Base-by-base conservation (phyloP, 2,797 vertebrate genomes). In the Simalia tracyae region DNA sequence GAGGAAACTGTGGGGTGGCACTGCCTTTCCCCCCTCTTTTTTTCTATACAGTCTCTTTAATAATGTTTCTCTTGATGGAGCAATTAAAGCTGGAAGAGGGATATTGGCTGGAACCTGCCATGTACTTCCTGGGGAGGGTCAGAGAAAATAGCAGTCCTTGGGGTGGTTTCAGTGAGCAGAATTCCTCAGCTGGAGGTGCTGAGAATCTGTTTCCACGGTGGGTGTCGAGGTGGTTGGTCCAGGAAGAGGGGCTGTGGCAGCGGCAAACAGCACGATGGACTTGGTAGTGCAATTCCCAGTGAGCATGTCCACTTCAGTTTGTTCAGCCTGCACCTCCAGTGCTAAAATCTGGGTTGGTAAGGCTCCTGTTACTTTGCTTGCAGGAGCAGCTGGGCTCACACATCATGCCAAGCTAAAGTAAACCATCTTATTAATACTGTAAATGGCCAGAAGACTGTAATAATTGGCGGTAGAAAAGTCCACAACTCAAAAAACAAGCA, bases 71-170 rank as follows among this genome's bases (percentile, higher is more conserved):
- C 64, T 87, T 84, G 68, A 90, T 57, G 85, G 89, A 92, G 85
- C 59, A 3, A 92, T 92, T 92, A 92, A 92, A 92, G 85, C 89
- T 59, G 89, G 68, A 90, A 61, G 50, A 84, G 89, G 92, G 86
- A 90, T 87, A 19, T 76, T 63, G 22, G n/a, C 31, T 6, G 6
- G n/a, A 60, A 50, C 86, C 66, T 90, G 66, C 85, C 46, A 64
- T 46, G 76, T 91, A 17, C 54, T 91, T 85, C 54, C 31, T 46
- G 28, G 61, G 89, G 89, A 0, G 2, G n/a, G 5, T 0, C 57
- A 50, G 87, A 15, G n/a, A 72, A 19, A 76, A 63, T 50, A 66
- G 36, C n/a, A 26, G 9, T 14, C 56, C 72, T 57, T n/a, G 0
- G 3, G 64, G 31, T 2, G 26, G 46, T 31, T 31, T 5, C 7